Percentiles rank a stretch among this genome's conserved stretches.
These are phyloP conservation scores for Xylocampa areola DNA, from an alignment of 2,888 invertebrate species.

Conservation along the genomic window DNA sequence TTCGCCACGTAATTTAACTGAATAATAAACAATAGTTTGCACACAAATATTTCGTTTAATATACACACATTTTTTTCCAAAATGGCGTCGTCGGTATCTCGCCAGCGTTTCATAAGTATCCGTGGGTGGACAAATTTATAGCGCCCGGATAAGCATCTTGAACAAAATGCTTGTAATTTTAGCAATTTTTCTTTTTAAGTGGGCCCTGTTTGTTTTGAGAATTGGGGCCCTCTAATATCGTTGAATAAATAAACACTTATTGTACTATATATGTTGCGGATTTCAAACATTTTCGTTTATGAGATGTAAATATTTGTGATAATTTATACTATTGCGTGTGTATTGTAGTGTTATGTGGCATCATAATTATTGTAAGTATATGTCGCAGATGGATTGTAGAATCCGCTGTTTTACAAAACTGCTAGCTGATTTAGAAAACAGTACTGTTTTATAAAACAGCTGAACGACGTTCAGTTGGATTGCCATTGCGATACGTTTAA, in stretches of 20 bases:
- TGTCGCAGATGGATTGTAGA: too few species aligned
- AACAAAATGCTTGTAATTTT: slow-evolving; percentile 83
- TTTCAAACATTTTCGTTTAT: slow-evolving; percentile 33
- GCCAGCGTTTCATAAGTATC: slow-evolving; percentile 75
- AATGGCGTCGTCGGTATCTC: slow-evolving; percentile 44
- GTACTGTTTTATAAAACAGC: too few species aligned
- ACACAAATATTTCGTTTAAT: slow-evolving; percentile 34
- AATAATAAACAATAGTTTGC: slow-evolving; percentile 25
- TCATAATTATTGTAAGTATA: neutral
- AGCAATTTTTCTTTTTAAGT: slow-evolving; percentile 71
- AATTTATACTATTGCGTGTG: slow-evolving; percentile 5
- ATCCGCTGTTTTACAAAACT: too few species aligned
- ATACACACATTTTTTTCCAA: slow-evolving; percentile 46
- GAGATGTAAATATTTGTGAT: slow-evolving; percentile 21
- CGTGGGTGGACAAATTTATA: slow-evolving; percentile 78
- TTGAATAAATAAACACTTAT: slow-evolving; percentile 55
- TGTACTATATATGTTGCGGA: slow-evolving; percentile 24
- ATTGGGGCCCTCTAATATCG: slow-evolving; percentile 43
- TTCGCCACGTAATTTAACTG: neutral
- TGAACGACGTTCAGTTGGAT: too few species aligned
- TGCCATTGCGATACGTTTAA: too few species aligned
- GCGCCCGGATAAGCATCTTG: slow-evolving; percentile 74
- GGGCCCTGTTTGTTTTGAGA: slow-evolving; percentile 49
- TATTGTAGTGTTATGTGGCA: neutral
- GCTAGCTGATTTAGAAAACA: too few species aligned